phyloP scores from a whole-genome alignment of 1,140 invertebrate species.

The Oryzaephilus surinamensis region DNA sequence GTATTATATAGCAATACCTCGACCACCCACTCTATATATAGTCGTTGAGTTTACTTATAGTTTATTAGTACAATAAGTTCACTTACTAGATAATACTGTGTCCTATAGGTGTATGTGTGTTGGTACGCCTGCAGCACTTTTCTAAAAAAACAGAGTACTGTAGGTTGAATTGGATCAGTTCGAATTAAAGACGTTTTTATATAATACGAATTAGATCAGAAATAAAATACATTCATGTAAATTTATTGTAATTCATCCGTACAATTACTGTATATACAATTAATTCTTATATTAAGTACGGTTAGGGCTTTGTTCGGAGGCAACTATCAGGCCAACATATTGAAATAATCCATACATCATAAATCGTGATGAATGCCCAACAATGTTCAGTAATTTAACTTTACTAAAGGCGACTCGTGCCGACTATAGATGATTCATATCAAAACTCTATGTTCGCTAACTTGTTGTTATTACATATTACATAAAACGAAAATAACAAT shows the following conservation, averaged over 20 bases:
- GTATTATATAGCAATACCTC: no score
- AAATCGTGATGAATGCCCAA: slow-evolving; percentile 21
- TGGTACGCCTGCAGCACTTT: no score
- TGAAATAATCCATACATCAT: slow-evolving; percentile 20
- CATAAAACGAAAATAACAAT: neutral
- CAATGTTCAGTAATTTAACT: slow-evolving; percentile 23
- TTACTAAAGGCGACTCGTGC: slow-evolving; percentile 24
- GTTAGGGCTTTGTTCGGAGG: slow-evolving; percentile 16
- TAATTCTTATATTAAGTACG: slow-evolving; percentile 8
- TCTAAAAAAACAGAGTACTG: no score
- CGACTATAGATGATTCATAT: slow-evolving; percentile 22
- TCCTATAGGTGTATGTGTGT: no score
- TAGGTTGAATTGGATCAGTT: no score
- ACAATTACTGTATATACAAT: no score
- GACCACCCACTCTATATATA: slow-evolving; percentile 9
- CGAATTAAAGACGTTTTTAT: no score
- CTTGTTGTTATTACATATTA: slow-evolving; percentile 1
- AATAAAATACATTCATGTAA: no score
- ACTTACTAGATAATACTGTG: no score
- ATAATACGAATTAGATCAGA: no score
- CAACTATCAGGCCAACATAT: slow-evolving; percentile 12
- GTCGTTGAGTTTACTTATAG: slow-evolving; percentile 6
- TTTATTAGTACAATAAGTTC: slow-evolving; percentile 11
- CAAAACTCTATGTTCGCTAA: slow-evolving; percentile 7
- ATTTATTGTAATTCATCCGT: no score